Conservation (phyloP, 2,113 vertebrate species). For the Albula goreensis region DNA sequence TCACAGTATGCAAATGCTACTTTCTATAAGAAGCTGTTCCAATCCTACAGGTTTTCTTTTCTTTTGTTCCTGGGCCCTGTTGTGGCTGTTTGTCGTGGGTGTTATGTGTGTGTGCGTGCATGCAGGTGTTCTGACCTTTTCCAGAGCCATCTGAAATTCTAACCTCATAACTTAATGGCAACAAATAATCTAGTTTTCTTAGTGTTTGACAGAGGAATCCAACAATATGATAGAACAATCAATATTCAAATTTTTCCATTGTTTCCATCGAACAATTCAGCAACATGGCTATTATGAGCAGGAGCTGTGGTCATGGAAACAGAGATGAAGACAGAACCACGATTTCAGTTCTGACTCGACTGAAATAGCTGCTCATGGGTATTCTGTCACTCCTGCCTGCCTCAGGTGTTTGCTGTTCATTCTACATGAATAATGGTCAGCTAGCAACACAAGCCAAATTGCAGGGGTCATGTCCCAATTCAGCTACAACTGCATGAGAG, state of each 20-base stretch:
- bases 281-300: background rate
- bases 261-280: background rate
- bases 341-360: background rate
- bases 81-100: background rate
- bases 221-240: background rate
- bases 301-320: background rate
- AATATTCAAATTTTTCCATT: background rate
- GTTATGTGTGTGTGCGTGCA: background rate
- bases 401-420: background rate
- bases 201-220: background rate
- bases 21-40: background rate
- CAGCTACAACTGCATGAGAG: no score
- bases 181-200: background rate
- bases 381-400: no score
- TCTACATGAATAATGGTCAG: background rate
- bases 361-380: background rate
- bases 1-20: conserved; percentile 44
- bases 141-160: conserved; percentile 4
- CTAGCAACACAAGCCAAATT: background rate
- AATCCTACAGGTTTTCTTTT: background rate
- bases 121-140: conserved; percentile 8
- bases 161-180: background rate
- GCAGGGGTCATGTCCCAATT: no score
- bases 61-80: background rate
- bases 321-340: background rate